Conservation (phyloP, 2,888 invertebrate species). For the Stratiomys singularior region DNA sequence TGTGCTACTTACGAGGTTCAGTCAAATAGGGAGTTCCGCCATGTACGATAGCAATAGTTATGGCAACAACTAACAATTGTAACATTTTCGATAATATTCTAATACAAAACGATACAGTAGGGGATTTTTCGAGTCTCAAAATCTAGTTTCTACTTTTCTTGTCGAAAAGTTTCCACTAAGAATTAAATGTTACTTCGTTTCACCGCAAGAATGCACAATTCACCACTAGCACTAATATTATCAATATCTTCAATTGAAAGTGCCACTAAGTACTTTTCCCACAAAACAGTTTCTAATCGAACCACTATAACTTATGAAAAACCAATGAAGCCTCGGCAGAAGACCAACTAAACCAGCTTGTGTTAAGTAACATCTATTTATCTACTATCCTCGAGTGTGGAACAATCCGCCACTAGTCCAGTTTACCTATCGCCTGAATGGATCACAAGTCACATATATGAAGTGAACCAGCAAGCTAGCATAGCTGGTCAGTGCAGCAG, state of each 20-base stretch:
- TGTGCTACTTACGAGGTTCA: constrained; percentile 42
- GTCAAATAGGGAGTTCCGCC: constrained; percentile 30
- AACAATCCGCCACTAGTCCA: background rate
- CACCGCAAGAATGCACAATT: too few species aligned
- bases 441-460: background rate
- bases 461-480: too few species aligned
- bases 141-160: too few species aligned
- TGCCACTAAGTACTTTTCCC: background rate
- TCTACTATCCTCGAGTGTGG: background rate
- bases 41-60: background rate
- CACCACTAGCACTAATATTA: too few species aligned
- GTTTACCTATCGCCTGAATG: background rate
- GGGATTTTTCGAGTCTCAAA: too few species aligned
- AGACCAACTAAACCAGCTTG: background rate
- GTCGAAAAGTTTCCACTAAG: too few species aligned
- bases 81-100: background rate
- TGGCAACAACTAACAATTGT: background rate
- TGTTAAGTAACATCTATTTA: background rate
- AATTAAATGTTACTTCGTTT: too few species aligned
- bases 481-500: too few species aligned
- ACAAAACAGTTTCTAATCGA: too few species aligned
- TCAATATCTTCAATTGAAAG: too few species aligned
- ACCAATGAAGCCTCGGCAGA: background rate
- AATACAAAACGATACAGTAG: too few species aligned
- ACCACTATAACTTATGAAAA: background rate